Evolutionary conservation across 2,113 vertebrate genomes (phyloP), one percentile per base, ranked within the genome.

Genomic region (Penelope pileata): DNA sequence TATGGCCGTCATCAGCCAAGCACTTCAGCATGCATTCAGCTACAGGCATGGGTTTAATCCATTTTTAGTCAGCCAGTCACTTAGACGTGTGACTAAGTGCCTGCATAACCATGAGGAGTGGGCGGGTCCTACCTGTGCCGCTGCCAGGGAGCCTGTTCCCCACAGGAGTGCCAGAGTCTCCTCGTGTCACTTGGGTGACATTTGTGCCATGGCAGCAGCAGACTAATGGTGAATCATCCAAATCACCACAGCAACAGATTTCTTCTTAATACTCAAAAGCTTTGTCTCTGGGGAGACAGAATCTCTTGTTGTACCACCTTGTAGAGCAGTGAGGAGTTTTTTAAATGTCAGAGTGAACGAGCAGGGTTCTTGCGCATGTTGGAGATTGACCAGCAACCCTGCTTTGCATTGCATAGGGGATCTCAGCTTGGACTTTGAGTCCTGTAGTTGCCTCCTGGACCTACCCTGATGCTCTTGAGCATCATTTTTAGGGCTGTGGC

Each of bases 191-290:
- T 47, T 26, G 60, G 36, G 72, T 90, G 90, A 93, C 3, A 2
- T 83, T 83, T 45, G 64, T 75, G 83, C 75, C 27, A 1, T 17
- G 53, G 68, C 14, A 64, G n/a, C 36, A 45, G 36, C 23, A 76
- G 66, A 45, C 36, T 80, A 12, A 42, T 85, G 1, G 32, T 97
- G 94, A 95, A 86, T 93, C 93, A 95, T 93, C 76, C 34, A 5
- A 47, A 81, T 94, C 93, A 90, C 90, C 88, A 81, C 90, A 96
- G 90, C 90, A 96, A 85, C 85, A 36, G 16, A 78, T 67, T 91
- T 81, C 36, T 40, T 27, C 83, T 73, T 68, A 75, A n/a, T 54
- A 40, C 63, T 92, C 62, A 36, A 89, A 85, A 14, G 29, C 40
- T 70, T 81, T 63, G 34, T 77, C 21, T 86, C 34, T 67, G 36